These are phyloP conservation scores for Gymnoscopelus microlampas DNA, from an alignment of 2,797 vertebrate species.

Conservation along the genomic window DNA sequence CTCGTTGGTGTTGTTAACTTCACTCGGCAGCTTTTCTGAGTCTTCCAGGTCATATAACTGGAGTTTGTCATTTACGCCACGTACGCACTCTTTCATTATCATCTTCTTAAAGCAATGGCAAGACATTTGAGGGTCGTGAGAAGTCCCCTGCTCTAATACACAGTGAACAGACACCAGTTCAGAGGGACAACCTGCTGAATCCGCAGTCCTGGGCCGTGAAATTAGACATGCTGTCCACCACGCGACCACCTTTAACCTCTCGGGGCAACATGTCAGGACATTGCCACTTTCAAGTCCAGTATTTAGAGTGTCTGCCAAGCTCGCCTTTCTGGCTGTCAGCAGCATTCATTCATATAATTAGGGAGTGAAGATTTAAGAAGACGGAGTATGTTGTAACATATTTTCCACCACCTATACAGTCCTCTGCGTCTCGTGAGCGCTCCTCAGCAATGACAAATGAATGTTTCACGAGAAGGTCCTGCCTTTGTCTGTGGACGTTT, in stretches of 20 bases:
- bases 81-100: conserved; percentile 62
- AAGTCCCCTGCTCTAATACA: conserved; percentile 36
- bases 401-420: conserved; percentile 48
- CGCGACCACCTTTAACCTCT: conserved; percentile 56
- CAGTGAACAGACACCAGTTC: conserved; percentile 47
- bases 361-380: conserved; percentile 44
- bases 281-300: conserved; percentile 21
- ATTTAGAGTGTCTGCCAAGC: conserved; percentile 29
- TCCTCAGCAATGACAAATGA: no score
- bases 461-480: no score
- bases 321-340: conserved; percentile 42
- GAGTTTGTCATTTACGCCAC: conserved; percentile 66
- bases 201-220: conserved; percentile 37
- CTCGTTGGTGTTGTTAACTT: conserved; percentile 44
- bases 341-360: conserved; percentile 64
- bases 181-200: conserved; percentile 45
- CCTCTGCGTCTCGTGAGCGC: no score
- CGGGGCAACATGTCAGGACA: conserved; percentile 51
- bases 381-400: conserved; percentile 34
- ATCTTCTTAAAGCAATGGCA: conserved; percentile 42
- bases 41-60: conserved; percentile 59
- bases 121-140: conserved; percentile 48
- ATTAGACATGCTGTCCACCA: conserved; percentile 51
- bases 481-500: no score
- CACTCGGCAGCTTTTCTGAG: conserved; percentile 39